phyloP scores from a whole-genome alignment of 2,888 invertebrate species.

The Xanthia togata region DNA sequence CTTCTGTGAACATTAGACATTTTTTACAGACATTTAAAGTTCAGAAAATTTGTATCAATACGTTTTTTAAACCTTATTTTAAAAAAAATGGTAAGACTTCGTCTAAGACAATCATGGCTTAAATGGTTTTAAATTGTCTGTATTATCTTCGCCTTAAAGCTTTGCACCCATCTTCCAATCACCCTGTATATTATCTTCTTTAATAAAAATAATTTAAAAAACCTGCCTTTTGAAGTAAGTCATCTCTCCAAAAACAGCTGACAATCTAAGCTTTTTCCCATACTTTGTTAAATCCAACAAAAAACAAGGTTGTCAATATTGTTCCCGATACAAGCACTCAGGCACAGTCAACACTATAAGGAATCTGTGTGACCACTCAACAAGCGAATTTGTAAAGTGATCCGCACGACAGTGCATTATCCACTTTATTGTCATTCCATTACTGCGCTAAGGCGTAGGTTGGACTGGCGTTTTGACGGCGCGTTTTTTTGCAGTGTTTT shows the following conservation, averaged over 20 bases:
- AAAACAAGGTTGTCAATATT: constrained; percentile 14
- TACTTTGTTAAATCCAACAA: constrained; percentile 8
- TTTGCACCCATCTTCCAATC: too few species aligned
- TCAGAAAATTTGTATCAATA: too few species aligned
- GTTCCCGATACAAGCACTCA: constrained; percentile 50
- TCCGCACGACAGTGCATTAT: constrained; percentile 50
- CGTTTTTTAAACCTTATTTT: too few species aligned
- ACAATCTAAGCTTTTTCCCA: neutral
- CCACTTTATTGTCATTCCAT: constrained; percentile 57
- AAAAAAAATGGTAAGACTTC: too few species aligned
- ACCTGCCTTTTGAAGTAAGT: too few species aligned
- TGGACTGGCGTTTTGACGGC: constrained; percentile 8
- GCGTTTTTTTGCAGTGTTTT: neutral
- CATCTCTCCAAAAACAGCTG: constrained; percentile 15
- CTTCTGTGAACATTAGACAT: too few species aligned
- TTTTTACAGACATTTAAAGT: too few species aligned
- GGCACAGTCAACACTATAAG: constrained; percentile 49
- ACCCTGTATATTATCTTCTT: too few species aligned
- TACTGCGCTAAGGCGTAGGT: constrained; percentile 14
- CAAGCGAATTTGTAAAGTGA: constrained; percentile 61
- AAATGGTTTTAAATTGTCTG: too few species aligned
- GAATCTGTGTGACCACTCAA: constrained; percentile 48
- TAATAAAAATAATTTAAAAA: too few species aligned
- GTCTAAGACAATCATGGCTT: too few species aligned
- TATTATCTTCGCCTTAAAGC: too few species aligned